Conservation (phyloP, 2,113 vertebrate species). For the Proterorhinus semilunaris region DNA sequence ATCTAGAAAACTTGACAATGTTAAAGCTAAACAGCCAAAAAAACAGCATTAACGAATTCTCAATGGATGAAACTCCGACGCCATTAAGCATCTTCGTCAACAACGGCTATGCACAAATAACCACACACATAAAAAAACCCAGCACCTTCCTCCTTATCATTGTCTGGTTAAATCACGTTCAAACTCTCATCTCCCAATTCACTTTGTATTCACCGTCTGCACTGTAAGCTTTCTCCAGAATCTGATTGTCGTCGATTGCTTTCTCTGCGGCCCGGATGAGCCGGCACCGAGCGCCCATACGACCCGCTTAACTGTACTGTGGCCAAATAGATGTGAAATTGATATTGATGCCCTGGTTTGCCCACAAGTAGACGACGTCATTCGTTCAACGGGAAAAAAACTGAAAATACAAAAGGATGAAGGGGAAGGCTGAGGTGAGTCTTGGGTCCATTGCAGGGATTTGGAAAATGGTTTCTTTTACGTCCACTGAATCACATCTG, state of each 20-base stretch:
- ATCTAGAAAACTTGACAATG: no score
- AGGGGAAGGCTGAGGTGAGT: conserved; percentile 8
- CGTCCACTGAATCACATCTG: background rate
- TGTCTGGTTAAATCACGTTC: conserved; percentile 17
- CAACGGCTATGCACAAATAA: no score
- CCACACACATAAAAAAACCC: background rate
- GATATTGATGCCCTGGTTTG: conserved; percentile 57
- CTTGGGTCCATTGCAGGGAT: background rate
- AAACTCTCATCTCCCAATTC: conserved; percentile 11
- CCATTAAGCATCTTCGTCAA: no score
- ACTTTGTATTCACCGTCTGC: conserved; percentile 20
- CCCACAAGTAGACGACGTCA: conserved; percentile 29
- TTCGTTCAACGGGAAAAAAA: conserved; percentile 46
- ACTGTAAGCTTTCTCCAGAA: conserved; percentile 24
- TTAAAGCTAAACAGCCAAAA: no score
- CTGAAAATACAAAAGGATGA: conserved; percentile 23
- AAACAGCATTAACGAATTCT: no score
- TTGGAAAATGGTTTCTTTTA: background rate
- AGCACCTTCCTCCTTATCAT: background rate
- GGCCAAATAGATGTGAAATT: conserved; percentile 54
- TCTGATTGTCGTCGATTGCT: conserved; percentile 56
- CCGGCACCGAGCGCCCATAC: conserved; percentile 7
- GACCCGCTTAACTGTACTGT: conserved; percentile 31
- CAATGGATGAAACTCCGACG: no score
- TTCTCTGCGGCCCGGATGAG: conserved; percentile 34